These are phyloP conservation scores for Glomeris marginata DNA, from an alignment of 2,888 invertebrate genomes.

Conservation along the genomic window DNA sequence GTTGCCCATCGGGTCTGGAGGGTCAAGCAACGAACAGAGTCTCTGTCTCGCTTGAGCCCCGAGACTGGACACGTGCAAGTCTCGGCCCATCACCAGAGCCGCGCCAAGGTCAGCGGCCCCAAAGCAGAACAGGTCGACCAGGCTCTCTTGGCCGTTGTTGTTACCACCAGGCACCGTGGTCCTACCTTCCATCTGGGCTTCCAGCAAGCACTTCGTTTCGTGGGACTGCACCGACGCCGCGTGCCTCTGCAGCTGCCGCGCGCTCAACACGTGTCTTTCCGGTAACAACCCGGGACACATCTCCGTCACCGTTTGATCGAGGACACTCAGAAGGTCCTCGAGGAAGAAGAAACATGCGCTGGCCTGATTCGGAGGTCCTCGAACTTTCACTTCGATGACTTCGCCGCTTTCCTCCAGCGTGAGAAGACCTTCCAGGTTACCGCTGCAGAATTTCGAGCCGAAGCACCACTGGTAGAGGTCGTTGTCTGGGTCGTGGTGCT, in stretches of 20 bases:
- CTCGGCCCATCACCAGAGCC: constrained; percentile 37
- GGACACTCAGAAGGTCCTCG: constrained; percentile 46
- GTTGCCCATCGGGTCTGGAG: constrained; percentile 37
- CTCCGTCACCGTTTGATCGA: constrained; percentile 45
- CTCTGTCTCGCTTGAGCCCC: constrained; percentile 40
- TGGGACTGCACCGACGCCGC: constrained; percentile 20
- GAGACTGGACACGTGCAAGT: constrained; percentile 43
- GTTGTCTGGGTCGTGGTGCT: constrained; percentile 40
- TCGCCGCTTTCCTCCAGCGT: constrained; percentile 42
- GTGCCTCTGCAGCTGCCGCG: constrained; percentile 39
- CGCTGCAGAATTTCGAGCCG: constrained; percentile 52
- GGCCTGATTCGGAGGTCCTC: constrained; percentile 43
- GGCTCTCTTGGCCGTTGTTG: constrained; percentile 37
- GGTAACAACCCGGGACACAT: constrained; percentile 51
- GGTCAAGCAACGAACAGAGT: constrained; percentile 35
- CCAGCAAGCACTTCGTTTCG: constrained; percentile 28
- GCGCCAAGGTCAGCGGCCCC: constrained; percentile 36
- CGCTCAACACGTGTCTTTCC: constrained; percentile 49
- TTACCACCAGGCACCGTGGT: constrained; percentile 32
- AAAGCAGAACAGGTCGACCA: constrained; percentile 42
- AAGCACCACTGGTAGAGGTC: constrained; percentile 57
- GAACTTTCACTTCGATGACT: constrained; percentile 47
- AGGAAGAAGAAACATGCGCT: constrained; percentile 50
- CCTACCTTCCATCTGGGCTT: constrained; percentile 31
- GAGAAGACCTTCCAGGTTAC: constrained; percentile 49